phyloP scores from a whole-genome alignment of 2,797 vertebrate species.

The Microcaecilia unicolor region DNA sequence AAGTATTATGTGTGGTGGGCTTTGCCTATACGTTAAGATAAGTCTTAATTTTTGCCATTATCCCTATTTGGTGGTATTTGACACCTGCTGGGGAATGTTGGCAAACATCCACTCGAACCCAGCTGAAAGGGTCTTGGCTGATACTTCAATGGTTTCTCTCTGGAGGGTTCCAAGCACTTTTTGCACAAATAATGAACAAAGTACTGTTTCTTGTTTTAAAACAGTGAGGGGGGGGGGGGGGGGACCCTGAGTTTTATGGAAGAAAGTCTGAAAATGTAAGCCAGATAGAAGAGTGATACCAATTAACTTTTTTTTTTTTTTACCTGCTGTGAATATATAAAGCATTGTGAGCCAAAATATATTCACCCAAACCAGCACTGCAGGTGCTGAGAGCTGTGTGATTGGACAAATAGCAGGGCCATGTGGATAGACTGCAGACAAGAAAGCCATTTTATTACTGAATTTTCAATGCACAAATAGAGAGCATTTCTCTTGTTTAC shows the following conservation, averaged over 20 bases:
- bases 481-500: constrained; percentile 33
- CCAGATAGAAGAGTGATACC: constrained; percentile 9
- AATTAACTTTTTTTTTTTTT: constrained; percentile 8
- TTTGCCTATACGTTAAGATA: constrained; percentile 3
- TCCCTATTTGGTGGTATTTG: constrained; percentile 50
- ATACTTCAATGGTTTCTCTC: constrained; percentile 41
- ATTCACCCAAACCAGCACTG: constrained; percentile 3
- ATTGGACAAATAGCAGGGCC: constrained; percentile 4
- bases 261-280: constrained; percentile 18
- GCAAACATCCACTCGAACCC: constrained; percentile 34
- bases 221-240: background rate
- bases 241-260: background rate
- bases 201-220: constrained; percentile 42
- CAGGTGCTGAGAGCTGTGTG: constrained; percentile 34
- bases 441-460: constrained; percentile 33
- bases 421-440: too few relatives aligned
- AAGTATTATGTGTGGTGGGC: too few relatives aligned
- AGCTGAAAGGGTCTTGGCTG: constrained; percentile 52
- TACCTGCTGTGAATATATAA: background rate
- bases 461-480: constrained; percentile 24
- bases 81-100: constrained; percentile 57
- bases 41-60: constrained; percentile 43
- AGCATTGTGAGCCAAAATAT: constrained; percentile 17
- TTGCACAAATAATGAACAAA: constrained; percentile 40
- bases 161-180: constrained; percentile 31